Evolutionary conservation across 92 coral and sea anemone genomes (phyloP).

Genomic region (Palythoa caribaeorum): DNA sequence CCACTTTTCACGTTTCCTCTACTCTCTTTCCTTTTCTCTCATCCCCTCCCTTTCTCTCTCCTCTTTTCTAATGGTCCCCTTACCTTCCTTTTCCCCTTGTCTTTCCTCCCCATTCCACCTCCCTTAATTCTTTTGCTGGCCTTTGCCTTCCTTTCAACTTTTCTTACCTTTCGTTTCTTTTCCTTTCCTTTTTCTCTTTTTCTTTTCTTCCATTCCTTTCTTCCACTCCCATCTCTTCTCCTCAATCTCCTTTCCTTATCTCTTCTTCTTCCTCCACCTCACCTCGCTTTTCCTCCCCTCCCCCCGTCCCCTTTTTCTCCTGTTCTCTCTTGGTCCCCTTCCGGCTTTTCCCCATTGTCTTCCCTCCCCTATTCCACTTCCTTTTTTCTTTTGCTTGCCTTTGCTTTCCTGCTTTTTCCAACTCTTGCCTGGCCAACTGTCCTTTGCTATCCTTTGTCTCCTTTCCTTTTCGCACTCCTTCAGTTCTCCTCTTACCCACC

Average conservation of each 20-base stretch:
- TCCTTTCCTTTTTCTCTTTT: neutral
- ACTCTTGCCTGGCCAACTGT: neutral
- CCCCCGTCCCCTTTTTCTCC: too few species aligned
- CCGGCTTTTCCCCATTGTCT: neutral
- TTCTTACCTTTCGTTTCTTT: neutral
- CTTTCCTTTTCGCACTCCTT: neutral
- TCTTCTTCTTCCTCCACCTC: neutral
- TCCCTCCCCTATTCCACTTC: neutral
- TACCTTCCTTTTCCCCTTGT: neutral
- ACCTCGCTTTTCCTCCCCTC: neutral
- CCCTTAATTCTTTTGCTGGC: neutral
- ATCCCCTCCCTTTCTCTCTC: neutral
- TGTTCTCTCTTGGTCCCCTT: too few species aligned
- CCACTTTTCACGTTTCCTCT: neutral
- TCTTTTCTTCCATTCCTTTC: neutral
- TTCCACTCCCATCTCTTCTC: too few species aligned
- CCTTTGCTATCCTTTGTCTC: neutral
- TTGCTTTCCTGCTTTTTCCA: neutral
- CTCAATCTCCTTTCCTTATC: too few species aligned
- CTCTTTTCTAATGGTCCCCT: neutral
- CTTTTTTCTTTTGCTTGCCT: neutral
- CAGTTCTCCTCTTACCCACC: neutral
- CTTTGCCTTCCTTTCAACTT: neutral
- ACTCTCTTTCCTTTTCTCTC: neutral
- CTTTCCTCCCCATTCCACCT: neutral